Evolutionary conservation across 1,140 invertebrate genomes (phyloP), one percentile per base, ranked within the genome.

Genomic region (Nasonia vitripennis): DNA sequence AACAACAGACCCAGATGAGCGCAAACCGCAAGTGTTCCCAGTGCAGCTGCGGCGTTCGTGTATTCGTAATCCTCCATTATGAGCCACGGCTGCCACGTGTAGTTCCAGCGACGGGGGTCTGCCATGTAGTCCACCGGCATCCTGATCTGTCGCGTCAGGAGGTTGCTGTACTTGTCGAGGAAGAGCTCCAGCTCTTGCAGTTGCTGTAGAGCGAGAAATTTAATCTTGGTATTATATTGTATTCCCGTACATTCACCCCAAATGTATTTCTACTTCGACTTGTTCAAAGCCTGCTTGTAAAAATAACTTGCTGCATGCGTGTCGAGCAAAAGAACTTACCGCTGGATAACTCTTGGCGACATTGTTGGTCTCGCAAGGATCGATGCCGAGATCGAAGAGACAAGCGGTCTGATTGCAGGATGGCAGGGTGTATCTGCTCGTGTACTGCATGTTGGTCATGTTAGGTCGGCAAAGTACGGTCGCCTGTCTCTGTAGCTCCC

Each of bases 351-450:
- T 89, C 37, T 89, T 89, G 1, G 92, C 93, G 14, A 96, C 89
- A 87, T 96, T 96, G 41, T 92, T 93, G 6, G 93, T 94, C 89
- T 96, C 96, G 90, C 96, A 96, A 0, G 96, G 96, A 92, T 96
- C 96, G 41, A 91, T 91, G 2, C 93, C 90, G 82, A 96, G 94
- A 87, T 96, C 94, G 88, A 95, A 96, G 9, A 96, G 93, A 87
- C 96, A 96, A 23, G 95, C 94, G 9, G 91, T 93, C 17, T 92
- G 91, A 41, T 93, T 93, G 73, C 92, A 93, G 20, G 90, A 89
- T 6, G 89, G 86, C 11, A 90, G 90, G 48, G 81, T 89, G 23
- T 89, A 87, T 73, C 89, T 84, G n/a, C 87, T 27, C 2, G 41
- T 83, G 48, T 89, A 85, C 5, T 74, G 78, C 2, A 78, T 81